phyloP scores from a whole-genome alignment of 37 sponge, comb jelly and placozoan genomes.

The Mnemiopsis leidyi region DNA sequence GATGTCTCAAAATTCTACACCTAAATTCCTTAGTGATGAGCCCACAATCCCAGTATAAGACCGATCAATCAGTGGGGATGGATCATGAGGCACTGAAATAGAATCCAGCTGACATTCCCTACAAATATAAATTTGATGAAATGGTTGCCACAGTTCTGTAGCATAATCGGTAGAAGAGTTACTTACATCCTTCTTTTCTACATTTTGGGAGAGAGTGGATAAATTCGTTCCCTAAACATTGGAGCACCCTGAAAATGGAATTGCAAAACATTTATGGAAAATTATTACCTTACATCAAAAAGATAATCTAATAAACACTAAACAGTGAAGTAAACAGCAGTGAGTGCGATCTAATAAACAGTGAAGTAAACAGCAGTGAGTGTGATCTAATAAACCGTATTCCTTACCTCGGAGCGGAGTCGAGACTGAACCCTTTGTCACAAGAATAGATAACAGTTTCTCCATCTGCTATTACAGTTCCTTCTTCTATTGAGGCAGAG shows the following conservation, averaged over 20 bases:
- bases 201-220: background rate
- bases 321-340: too few species aligned
- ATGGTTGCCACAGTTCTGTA: background rate
- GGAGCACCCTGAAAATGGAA: background rate
- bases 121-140: too few species aligned
- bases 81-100: background rate
- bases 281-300: too few species aligned
- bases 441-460: background rate
- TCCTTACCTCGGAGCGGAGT: background rate
- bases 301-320: too few species aligned
- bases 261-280: too few species aligned
- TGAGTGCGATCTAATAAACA: too few species aligned
- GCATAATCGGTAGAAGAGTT: background rate
- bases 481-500: background rate
- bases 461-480: background rate
- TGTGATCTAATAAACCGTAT: too few species aligned
- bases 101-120: background rate
- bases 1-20: too few species aligned
- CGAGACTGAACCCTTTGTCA: background rate
- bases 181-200: slow-evolving; percentile 28
- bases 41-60: too few species aligned
- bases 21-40: too few species aligned
- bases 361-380: too few species aligned
- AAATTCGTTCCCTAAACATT: background rate
- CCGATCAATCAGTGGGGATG: background rate